Conservation (phyloP, 2,888 invertebrate genomes). For the Thelaira solivaga region DNA sequence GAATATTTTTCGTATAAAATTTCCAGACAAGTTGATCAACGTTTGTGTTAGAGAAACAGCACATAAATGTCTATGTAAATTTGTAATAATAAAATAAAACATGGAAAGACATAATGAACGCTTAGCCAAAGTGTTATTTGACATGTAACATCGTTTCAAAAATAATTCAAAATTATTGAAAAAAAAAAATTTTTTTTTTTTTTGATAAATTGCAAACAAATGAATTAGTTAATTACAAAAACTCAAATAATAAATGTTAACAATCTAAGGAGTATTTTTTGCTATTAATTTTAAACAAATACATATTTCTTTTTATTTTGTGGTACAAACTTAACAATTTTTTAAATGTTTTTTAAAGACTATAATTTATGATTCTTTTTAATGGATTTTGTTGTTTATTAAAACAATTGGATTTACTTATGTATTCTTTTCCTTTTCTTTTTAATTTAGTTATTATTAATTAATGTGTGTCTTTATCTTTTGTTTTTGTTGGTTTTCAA, state of each 20-base stretch:
- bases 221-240: too few relatives aligned
- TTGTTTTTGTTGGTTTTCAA: constrained; percentile 13
- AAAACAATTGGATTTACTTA: constrained; percentile 60
- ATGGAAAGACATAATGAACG: too few relatives aligned
- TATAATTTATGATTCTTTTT: constrained; percentile 64
- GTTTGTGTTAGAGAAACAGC: too few relatives aligned
- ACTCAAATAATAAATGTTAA: constrained; percentile 26
- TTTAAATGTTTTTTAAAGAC: constrained; percentile 57
- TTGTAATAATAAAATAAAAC: too few relatives aligned
- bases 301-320: constrained; percentile 35
- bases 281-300: constrained; percentile 49
- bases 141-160: too few relatives aligned
- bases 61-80: too few relatives aligned
- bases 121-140: too few relatives aligned
- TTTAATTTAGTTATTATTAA: constrained; percentile 10
- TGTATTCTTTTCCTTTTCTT: constrained; percentile 33
- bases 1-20: too few relatives aligned
- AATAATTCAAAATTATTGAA: too few relatives aligned
- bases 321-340: constrained; percentile 62
- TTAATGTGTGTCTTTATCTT: constrained; percentile 47
- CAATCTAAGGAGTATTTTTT: constrained; percentile 31
- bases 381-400: constrained; percentile 57
- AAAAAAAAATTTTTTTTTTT: too few relatives aligned
- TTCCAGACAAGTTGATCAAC: too few relatives aligned
- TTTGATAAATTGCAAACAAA: too few relatives aligned